These are phyloP conservation scores for Drosophila paranaensis DNA, from an alignment of 2,888 invertebrate genomes.

Conservation along the genomic window DNA sequence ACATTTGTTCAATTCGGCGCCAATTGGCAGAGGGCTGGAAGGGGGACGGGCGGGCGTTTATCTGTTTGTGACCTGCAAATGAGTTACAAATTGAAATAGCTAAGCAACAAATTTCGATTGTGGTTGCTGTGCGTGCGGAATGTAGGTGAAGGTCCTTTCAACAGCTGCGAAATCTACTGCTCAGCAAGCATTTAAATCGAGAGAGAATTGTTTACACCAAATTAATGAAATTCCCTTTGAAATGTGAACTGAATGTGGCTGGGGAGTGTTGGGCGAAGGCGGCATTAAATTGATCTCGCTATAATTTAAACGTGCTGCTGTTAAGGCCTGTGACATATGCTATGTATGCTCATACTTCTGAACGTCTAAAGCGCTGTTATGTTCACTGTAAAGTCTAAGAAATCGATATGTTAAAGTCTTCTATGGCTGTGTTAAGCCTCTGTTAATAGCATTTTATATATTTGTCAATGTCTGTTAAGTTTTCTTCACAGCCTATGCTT, in stretches of 20 bases:
- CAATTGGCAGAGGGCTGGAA: slow-evolving; percentile 23
- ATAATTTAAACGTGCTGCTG: not conserved
- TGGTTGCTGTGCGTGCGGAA: slow-evolving; percentile 20
- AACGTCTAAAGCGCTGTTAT: not conserved
- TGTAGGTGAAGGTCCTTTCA: slow-evolving; percentile 54
- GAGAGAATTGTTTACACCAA: not conserved
- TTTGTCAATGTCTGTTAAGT: too few relatives aligned
- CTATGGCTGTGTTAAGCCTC: too few relatives aligned
- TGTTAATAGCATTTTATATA: too few relatives aligned
- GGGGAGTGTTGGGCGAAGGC: not conserved
- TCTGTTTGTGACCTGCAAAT: slow-evolving; percentile 64
- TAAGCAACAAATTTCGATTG: slow-evolving; percentile 44
- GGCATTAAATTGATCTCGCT: not conserved
- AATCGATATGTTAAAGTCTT: too few relatives aligned
- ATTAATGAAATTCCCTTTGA: not conserved
- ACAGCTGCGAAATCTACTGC: slow-evolving; percentile 1
- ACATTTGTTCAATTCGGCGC: slow-evolving; percentile 21
- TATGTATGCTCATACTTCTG: not conserved
- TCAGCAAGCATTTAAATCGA: not conserved
- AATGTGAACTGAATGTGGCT: not conserved
- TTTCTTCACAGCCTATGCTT: too few relatives aligned
- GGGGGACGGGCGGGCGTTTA: not conserved
- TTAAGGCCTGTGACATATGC: not conserved
- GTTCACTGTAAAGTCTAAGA: too few relatives aligned
- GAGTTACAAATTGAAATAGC: slow-evolving; percentile 62